phyloP scores from a whole-genome alignment of 2,888 invertebrate species.

The Mechanitis messenoides region DNA sequence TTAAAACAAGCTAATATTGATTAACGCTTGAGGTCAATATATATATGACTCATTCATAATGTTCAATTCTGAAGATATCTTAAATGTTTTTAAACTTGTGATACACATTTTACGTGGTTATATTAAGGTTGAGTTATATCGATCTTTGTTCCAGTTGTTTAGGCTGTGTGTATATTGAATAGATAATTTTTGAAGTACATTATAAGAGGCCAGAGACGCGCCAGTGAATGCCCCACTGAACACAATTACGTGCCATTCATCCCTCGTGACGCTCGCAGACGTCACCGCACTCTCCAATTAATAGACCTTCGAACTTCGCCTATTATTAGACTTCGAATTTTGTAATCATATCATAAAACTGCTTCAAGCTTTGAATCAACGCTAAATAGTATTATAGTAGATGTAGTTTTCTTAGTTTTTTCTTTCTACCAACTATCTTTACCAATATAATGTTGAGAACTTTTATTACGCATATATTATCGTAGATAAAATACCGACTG shows the following conservation, averaged over 20 bases:
- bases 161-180: no score
- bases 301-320: not conserved
- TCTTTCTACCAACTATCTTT: not conserved
- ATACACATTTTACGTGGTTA: no score
- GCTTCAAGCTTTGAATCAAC: no score
- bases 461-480: no score
- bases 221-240: not conserved
- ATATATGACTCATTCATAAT: no score
- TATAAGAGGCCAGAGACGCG: not conserved
- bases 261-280: conserved; percentile 2
- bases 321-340: conserved; percentile 5
- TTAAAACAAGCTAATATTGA: not conserved
- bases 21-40: not conserved
- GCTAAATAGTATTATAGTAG: not conserved
- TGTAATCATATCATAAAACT: not conserved
- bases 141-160: no score
- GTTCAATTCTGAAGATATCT: no score
- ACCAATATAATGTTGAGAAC: not conserved
- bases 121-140: no score
- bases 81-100: no score
- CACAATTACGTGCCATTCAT: conserved; percentile 7
- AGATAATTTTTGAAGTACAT: no score
- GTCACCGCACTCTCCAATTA: conserved; percentile 2
- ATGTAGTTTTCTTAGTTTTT: not conserved
- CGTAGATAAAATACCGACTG: not conserved